These are phyloP conservation scores for Agrypnus murinus DNA, from an alignment of 2,888 invertebrate species.

Conservation along the genomic window DNA sequence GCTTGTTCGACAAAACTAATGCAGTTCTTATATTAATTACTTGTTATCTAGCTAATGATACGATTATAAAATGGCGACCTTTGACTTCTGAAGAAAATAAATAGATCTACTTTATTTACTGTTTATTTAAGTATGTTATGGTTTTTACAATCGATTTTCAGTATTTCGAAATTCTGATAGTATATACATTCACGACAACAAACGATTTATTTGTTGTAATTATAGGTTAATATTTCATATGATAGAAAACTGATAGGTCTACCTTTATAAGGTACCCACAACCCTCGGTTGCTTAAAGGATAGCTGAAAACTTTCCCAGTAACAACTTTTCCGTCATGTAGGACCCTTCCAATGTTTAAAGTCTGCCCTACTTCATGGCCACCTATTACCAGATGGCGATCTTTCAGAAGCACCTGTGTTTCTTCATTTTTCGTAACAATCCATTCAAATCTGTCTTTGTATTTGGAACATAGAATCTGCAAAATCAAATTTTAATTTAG, in stretches of 20 bases:
- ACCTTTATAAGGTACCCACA: constrained; percentile 25
- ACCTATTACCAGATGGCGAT: constrained; percentile 10
- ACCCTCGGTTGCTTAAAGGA: background rate
- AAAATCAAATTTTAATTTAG: background rate
- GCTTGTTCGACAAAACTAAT: too few relatives aligned
- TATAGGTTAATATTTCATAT: constrained; percentile 22
- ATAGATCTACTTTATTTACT: too few relatives aligned
- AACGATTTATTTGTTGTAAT: background rate
- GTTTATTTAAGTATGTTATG: too few relatives aligned
- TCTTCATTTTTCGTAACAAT: background rate
- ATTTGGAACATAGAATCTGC: constrained; percentile 2
- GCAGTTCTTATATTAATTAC: too few relatives aligned
- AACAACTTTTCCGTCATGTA: constrained; percentile 1
- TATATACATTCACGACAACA: too few relatives aligned
- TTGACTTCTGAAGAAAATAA: too few relatives aligned
- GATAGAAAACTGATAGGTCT: background rate
- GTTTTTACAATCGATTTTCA: too few relatives aligned
- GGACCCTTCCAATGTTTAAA: constrained; percentile 28
- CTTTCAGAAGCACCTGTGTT: background rate
- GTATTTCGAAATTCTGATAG: too few relatives aligned
- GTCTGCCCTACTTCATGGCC: constrained; percentile 11
- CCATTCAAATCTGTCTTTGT: background rate
- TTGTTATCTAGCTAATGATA: too few relatives aligned
- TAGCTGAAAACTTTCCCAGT: constrained; percentile 27
- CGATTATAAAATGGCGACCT: too few relatives aligned